A percentile compares a stretch with the other conserved stretches of the same genome.
These are phyloP conservation scores for Rhinophrynus dorsalis DNA, from an alignment of 2,797 vertebrate genomes.

Conservation along the genomic window DNA sequence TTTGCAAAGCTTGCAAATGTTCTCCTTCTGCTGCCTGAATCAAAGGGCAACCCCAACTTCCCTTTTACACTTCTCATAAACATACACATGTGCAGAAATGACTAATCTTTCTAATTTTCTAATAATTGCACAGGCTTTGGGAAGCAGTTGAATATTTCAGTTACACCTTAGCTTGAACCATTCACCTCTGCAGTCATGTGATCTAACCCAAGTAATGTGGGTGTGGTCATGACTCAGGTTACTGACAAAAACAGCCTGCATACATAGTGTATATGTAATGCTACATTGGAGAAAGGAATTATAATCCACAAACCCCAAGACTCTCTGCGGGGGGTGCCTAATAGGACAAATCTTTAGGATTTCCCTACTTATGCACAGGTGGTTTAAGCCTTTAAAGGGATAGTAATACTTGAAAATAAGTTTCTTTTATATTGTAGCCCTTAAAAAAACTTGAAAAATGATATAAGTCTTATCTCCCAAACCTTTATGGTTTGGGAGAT, in stretches of 20 bases:
- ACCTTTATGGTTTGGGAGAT: too few relatives aligned
- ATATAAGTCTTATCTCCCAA: too few relatives aligned
- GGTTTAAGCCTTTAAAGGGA: too few relatives aligned
- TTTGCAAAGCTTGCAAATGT: slow-evolving; percentile 15
- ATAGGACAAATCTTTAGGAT: too few relatives aligned
- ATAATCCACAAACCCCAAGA: too few relatives aligned
- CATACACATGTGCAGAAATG: not conserved
- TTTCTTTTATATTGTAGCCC: too few relatives aligned
- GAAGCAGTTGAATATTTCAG: not conserved
- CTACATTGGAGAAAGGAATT: too few relatives aligned
- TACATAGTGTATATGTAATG: too few relatives aligned
- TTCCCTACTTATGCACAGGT: too few relatives aligned
- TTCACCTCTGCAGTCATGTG: slow-evolving; percentile 11
- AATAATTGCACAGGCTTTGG: not conserved
- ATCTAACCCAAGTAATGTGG: not conserved
- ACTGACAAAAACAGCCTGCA: not conserved
- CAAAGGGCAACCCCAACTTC: slow-evolving; percentile 15
- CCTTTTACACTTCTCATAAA: not conserved
- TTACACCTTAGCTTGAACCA: not conserved
- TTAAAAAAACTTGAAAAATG: too few relatives aligned
- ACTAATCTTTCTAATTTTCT: not conserved
- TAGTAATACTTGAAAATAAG: too few relatives aligned
- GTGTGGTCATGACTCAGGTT: not conserved
- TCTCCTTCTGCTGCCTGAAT: not conserved
- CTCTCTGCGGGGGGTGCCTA: too few relatives aligned